Percentiles rank a stretch among this genome's conserved stretches.
These are phyloP conservation scores for Diachrysia chrysitis DNA, from an alignment of 2,888 invertebrate species.

Conservation along the genomic window DNA sequence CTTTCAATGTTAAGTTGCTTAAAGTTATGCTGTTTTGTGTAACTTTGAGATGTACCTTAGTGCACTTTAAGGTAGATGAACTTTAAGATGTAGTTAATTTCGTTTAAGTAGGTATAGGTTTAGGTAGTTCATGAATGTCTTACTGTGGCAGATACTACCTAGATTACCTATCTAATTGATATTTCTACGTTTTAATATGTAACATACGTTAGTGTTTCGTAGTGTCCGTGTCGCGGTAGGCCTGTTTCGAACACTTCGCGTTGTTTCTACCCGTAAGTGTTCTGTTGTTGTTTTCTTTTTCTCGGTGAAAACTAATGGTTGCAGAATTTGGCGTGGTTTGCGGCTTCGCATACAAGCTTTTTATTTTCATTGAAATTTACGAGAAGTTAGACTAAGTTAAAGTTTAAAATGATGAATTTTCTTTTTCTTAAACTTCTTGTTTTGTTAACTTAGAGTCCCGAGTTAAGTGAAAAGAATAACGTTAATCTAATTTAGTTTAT, in stretches of 20 bases:
- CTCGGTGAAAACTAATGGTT: constrained; percentile 20
- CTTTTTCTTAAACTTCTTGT: neutral
- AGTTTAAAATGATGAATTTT: constrained; percentile 3
- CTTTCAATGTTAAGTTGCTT: neutral
- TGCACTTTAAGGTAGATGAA: no score
- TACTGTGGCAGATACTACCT: no score
- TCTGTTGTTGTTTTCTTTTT: constrained; percentile 5
- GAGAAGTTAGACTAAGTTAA: neutral
- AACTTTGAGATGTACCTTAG: no score
- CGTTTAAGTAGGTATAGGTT: no score
- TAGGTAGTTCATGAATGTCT: no score
- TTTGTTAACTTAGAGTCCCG: neutral
- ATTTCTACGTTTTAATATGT: neutral
- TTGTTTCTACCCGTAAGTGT: neutral
- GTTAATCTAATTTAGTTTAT: constrained; percentile 10
- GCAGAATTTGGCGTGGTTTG: constrained; percentile 15
- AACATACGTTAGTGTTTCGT: neutral
- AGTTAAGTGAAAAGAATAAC: neutral
- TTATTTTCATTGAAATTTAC: constrained; percentile 19
- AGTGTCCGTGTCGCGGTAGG: neutral
- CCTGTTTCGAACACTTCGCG: neutral
- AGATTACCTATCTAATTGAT: no score
- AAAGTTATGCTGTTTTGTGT: neutral
- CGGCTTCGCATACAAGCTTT: constrained; percentile 10
- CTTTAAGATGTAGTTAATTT: no score